Percentiles rank a stretch among this genome's conserved stretches.
Evolutionary conservation across 2,888 invertebrate genomes (phyloP).

Genomic region (Opisthograptis luteolata): DNA sequence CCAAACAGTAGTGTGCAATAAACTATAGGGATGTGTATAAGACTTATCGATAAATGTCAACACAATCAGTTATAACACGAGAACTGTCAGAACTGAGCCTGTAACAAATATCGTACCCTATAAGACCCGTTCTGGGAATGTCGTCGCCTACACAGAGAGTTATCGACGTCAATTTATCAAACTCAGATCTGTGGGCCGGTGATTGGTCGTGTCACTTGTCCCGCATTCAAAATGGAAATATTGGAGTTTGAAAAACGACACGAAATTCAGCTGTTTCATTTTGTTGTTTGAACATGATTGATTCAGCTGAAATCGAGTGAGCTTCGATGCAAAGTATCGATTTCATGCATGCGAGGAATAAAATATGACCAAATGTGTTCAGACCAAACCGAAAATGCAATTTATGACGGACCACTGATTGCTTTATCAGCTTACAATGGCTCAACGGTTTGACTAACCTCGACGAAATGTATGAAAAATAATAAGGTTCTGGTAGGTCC

Average conservation of each 20-base stretch:
- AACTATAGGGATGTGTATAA: too few species aligned
- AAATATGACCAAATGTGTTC: too few species aligned
- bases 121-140: conserved; percentile 49
- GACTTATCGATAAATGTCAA: conserved; percentile 47
- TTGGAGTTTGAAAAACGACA: conserved; percentile 14
- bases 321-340: too few species aligned
- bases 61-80: conserved; percentile 34
- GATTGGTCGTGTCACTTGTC: conserved; percentile 30
- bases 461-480: too few species aligned
- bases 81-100: conserved; percentile 41
- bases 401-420: too few species aligned
- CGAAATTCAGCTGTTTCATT: conserved; percentile 2
- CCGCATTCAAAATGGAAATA: conserved; percentile 25
- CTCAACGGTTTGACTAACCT: too few species aligned
- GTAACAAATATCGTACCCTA: conserved; percentile 52
- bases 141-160: conserved; percentile 38
- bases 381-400: too few species aligned
- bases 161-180: conserved; percentile 41
- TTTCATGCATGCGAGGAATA: too few species aligned
- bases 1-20: too few species aligned
- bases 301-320: too few species aligned
- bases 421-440: too few species aligned
- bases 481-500: too few species aligned
- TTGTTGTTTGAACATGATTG: background rate
- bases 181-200: conserved; percentile 20